Evolutionary conservation across 2,888 invertebrate species (phyloP), one percentile per base, ranked within the genome.

Genomic region (Hyposoter dolosus): DNA sequence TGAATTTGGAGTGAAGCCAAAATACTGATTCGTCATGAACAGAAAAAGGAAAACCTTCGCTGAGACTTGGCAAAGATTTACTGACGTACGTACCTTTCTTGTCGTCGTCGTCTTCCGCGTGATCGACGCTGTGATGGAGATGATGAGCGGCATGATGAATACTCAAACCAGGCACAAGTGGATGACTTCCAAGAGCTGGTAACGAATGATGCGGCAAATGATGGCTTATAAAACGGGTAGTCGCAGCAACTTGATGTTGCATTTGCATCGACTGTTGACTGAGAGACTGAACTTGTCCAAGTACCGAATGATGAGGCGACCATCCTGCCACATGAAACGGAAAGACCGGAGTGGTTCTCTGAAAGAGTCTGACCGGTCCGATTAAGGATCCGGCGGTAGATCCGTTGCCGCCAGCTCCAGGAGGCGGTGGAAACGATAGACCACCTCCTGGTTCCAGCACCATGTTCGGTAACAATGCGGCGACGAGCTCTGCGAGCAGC

Each of bases 371-470:
- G 47, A 92, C 92, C 53, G 93, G 91, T n/a, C 90, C 90, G 63
- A 93, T 90, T 12, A 93, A 89, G 32, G 93, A 91, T 78, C 93
- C 93, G 76, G 90, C 91, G 80, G 89, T 90, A 84, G 92, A 90
- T 43, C 92, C 92, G 79, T 90, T 89, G 80, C 92, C 91, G 56
- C 92, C 92, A 87, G 92, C 90, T 91, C 92, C 93, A 92, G 94
- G 94, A 91, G 94, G 93, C 90, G 93, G 92, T 90, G 94, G 94
- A 88, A 94, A 94, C 87, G 94, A 94, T 90, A 94, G 89, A 90
- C 94, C 94, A 91, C 94, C 94, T 90, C 94, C 94, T 91, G 94
- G 94, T 90, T 94, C 94, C 86, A 94, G 90, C 85, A 94, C 94
- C 94, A 94, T 94, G 89, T 94, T 94, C 76, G 94, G 94, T 91